phyloP scores from a whole-genome alignment of 2,888 invertebrate species.

The Steinernema scapterisci region DNA sequence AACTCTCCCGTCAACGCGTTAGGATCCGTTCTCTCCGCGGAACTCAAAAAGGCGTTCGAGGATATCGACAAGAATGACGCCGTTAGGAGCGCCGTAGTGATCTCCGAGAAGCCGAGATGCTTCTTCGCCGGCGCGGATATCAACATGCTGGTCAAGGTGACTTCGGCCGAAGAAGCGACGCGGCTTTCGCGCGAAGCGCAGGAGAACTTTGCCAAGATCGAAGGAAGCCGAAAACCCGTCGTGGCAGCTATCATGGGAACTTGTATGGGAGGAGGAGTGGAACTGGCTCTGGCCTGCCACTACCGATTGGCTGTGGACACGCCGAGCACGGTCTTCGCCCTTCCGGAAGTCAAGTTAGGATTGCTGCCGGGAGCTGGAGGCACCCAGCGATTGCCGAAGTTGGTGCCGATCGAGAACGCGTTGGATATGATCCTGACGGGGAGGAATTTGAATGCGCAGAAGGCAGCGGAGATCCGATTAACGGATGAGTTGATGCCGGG shows the following conservation, averaged over 20 bases:
- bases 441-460: conserved; percentile 80
- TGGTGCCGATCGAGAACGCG: conserved; percentile 81
- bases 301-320: conserved; percentile 94
- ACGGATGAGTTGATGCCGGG: conserved; percentile 88
- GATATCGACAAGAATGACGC: conserved; percentile 79
- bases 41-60: conserved; percentile 78
- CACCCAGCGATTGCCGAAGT: conserved; percentile 84
- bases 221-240: conserved; percentile 81
- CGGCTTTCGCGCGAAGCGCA: conserved; percentile 81
- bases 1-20: conserved; percentile 82
- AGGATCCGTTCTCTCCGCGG: conserved; percentile 79
- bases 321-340: conserved; percentile 83
- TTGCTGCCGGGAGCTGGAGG: conserved; percentile 95
- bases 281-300: conserved; percentile 88
- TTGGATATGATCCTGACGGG: conserved; percentile 92
- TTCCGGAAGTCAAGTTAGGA: conserved; percentile 97
- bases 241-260: conserved; percentile 94
- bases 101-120: conserved; percentile 90
- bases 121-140: conserved; percentile 99
- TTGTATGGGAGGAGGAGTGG: conserved; percentile 93
- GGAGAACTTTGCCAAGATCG: conserved; percentile 80
- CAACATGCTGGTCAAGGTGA: conserved; percentile 74
- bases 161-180: conserved; percentile 80
- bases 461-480: conserved; percentile 86
- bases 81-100: conserved; percentile 85